Conservation (phyloP, 2,797 vertebrate genomes). For the Australoheros facetus region DNA sequence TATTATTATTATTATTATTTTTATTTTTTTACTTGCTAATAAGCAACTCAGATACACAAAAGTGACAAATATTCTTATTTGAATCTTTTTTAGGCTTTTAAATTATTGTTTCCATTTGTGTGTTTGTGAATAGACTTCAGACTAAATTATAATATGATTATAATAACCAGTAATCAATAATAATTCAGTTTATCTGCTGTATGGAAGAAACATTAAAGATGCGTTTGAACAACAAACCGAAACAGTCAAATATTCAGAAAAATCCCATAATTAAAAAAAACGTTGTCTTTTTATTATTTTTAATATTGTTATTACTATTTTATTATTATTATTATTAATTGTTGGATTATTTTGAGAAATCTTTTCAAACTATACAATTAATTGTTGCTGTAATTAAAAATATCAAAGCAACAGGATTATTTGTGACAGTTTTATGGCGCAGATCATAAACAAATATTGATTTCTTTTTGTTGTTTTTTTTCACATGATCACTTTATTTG, state of each 20-base stretch:
- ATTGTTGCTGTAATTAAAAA: background rate
- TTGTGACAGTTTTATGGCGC: too few species aligned
- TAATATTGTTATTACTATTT: background rate
- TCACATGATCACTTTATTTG: background rate
- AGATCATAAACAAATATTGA: background rate
- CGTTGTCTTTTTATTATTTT: background rate
- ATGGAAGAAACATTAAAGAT: background rate
- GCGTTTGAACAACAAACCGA: too few species aligned
- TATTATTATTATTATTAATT: too few species aligned
- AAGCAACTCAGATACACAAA: background rate
- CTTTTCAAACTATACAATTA: background rate
- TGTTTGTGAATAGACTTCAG: background rate
- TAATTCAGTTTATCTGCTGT: too few species aligned
- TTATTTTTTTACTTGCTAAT: background rate
- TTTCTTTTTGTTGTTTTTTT: background rate
- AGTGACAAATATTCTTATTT: background rate
- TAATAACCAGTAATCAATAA: background rate
- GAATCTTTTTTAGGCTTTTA: too few species aligned
- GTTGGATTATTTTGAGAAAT: too few species aligned
- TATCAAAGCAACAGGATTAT: too few species aligned
- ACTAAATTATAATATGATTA: background rate
- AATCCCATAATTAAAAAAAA: background rate
- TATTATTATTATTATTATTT: background rate
- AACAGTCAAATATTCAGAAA: background rate
- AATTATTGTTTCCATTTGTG: background rate